A percentile compares a stretch with the other conserved stretches of the same genome.
Conservation (phyloP, 2,888 invertebrate species). For the Hanleya hanleyi region DNA sequence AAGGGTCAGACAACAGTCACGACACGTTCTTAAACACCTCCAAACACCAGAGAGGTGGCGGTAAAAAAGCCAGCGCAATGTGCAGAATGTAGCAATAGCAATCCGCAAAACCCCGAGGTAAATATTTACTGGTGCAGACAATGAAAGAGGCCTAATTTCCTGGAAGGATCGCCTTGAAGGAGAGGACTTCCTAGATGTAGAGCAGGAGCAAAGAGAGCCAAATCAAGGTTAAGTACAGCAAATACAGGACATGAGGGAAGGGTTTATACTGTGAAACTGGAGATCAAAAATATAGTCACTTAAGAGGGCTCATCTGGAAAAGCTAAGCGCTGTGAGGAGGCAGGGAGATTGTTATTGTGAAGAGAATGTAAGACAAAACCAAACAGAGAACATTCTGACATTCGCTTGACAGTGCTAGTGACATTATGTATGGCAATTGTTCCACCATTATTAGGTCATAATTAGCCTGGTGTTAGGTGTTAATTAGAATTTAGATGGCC, state of each 20-base stretch:
- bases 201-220: background rate
- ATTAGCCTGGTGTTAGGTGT: too few relatives aligned
- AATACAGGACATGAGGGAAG: background rate
- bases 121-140: conserved; percentile 2
- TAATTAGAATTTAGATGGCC: too few relatives aligned
- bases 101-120: background rate
- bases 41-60: background rate
- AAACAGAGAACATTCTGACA: conserved; percentile 6
- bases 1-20: too few relatives aligned
- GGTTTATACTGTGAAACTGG: background rate
- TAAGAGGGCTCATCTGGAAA: conserved; percentile 1
- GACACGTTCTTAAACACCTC: background rate
- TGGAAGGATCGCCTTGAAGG: background rate
- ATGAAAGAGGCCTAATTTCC: conserved; percentile 11
- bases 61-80: background rate
- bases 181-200: background rate
- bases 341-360: background rate
- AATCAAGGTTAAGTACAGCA: background rate
- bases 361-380: conserved; percentile 3
- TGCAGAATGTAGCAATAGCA: background rate
- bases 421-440: too few relatives aligned
- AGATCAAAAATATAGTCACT: conserved; percentile 3
- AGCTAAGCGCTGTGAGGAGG: background rate
- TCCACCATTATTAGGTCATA: too few relatives aligned
- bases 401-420: too few relatives aligned